Conservation (phyloP, 1,140 invertebrate species). For the Drosophila suzukii region DNA sequence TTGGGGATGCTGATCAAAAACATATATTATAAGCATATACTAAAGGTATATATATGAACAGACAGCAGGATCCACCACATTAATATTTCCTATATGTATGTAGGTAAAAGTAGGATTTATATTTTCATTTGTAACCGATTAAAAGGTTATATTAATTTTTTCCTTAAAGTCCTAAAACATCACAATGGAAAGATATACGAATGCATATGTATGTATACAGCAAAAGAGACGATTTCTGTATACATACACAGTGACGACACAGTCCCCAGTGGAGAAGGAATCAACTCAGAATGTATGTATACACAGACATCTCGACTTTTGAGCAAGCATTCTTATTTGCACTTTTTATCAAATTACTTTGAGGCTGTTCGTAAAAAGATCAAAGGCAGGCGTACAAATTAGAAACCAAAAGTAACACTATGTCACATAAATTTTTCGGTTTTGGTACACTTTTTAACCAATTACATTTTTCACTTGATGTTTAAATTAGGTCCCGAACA, state of each 20-base stretch:
- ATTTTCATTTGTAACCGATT: background rate
- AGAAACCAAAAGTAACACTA: background rate
- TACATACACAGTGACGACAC: constrained; percentile 57
- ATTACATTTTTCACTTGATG: constrained; percentile 28
- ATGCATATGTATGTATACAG: constrained; percentile 18
- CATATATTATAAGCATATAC: too few species aligned
- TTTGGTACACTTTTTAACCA: constrained; percentile 6
- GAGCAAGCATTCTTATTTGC: background rate
- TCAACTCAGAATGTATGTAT: background rate
- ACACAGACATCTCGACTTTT: background rate
- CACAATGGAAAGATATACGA: constrained; percentile 32
- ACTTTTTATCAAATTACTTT: background rate
- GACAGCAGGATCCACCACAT: too few species aligned
- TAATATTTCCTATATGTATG: too few species aligned
- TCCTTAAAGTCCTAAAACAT: constrained; percentile 7
- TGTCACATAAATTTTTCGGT: background rate
- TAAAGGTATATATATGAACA: too few species aligned
- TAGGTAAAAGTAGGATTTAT: too few species aligned
- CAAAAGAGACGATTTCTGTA: constrained; percentile 55
- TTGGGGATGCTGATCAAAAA: too few species aligned
- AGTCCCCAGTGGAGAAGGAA: background rate
- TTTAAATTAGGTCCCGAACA: constrained; percentile 14
- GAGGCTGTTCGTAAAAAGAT: background rate
- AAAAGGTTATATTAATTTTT: constrained; percentile 1
- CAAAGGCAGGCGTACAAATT: background rate